Conservation (phyloP, 53 echinoderm and acorn worm species). For the Arbacia lixula region DNA sequence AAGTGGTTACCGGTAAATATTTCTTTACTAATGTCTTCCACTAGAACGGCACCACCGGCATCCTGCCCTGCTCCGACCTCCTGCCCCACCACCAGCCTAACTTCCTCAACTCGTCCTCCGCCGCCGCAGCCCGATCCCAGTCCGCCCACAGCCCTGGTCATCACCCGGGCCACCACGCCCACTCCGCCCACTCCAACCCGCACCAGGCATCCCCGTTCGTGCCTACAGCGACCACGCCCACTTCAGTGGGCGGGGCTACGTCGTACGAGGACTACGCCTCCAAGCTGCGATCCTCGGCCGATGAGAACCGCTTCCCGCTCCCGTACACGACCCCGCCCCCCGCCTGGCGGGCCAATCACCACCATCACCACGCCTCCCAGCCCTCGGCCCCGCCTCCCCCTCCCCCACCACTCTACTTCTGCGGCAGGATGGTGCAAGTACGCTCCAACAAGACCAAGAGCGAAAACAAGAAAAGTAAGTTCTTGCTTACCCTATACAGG, state of each 20-base stretch:
- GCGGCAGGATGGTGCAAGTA: constrained; percentile 47
- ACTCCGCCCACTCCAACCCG: constrained; percentile 22
- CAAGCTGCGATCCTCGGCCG: constrained; percentile 36
- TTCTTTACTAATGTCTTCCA: not conserved
- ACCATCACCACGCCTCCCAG: constrained; percentile 24
- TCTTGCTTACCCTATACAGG: too few relatives aligned
- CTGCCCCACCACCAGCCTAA: constrained; percentile 43
- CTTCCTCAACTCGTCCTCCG: constrained; percentile 46
- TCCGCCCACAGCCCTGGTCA: constrained; percentile 52
- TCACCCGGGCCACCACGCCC: constrained; percentile 23
- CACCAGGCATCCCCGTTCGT: constrained; percentile 52
- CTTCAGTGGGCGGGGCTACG: constrained; percentile 33
- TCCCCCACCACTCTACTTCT: constrained; percentile 53
- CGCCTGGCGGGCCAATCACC: constrained; percentile 33
- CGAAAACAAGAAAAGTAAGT: constrained; percentile 55
- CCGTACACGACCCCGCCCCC: constrained; percentile 46
- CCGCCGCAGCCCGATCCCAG: constrained; percentile 52
- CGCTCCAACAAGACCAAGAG: constrained; percentile 40
- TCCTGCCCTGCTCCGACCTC: constrained; percentile 38
- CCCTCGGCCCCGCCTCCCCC: constrained; percentile 15
- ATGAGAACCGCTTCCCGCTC: constrained; percentile 32
- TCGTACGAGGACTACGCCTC: constrained; percentile 53
- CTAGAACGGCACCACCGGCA: constrained; percentile 40
- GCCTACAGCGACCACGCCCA: constrained; percentile 33
- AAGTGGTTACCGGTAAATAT: too few relatives aligned